Percentiles rank a stretch among this genome's conserved stretches.
These are phyloP conservation scores for Drosophila borealis DNA, from an alignment of 2,888 invertebrate genomes.

Conservation along the genomic window DNA sequence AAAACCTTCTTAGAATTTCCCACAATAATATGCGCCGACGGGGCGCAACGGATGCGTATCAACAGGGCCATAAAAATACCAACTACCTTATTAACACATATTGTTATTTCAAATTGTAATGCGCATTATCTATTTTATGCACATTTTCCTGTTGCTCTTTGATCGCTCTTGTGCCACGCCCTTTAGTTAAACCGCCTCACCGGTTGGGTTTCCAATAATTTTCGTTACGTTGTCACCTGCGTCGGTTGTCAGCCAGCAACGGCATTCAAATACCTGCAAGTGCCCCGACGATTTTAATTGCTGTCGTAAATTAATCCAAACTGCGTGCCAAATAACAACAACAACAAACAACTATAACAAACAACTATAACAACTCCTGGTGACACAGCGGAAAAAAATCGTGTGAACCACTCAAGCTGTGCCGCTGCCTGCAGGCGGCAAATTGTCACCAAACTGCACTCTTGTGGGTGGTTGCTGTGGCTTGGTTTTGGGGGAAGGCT, in stretches of 20 bases:
- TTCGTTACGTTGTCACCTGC: conserved; percentile 33
- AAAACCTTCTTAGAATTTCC: conserved; percentile 42
- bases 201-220: conserved; percentile 26
- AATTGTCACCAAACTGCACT: conserved; percentile 52
- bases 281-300: conserved; percentile 78
- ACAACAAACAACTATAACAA: conserved; percentile 20
- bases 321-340: conserved; percentile 63
- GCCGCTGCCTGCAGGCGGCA: conserved; percentile 54
- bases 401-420: conserved; percentile 76
- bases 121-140: conserved; percentile 74
- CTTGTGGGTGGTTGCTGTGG: conserved; percentile 39
- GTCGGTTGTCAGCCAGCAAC: conserved; percentile 38
- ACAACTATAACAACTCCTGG: conserved; percentile 20
- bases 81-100: conserved; percentile 64
- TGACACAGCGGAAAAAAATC: conserved; percentile 47
- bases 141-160: conserved; percentile 74
- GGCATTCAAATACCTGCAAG: conserved; percentile 40
- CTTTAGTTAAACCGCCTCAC: conserved; percentile 15
- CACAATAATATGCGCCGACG: conserved; percentile 29
- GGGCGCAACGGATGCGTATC: conserved; percentile 34
- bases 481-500: conserved; percentile 22
- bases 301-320: conserved; percentile 84
- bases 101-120: conserved; percentile 55
- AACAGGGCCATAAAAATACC: conserved; percentile 55
- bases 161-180: conserved; percentile 43